Base-by-base conservation (phyloP, 2,797 vertebrate genomes). In the Lacerta viridis region DNA sequence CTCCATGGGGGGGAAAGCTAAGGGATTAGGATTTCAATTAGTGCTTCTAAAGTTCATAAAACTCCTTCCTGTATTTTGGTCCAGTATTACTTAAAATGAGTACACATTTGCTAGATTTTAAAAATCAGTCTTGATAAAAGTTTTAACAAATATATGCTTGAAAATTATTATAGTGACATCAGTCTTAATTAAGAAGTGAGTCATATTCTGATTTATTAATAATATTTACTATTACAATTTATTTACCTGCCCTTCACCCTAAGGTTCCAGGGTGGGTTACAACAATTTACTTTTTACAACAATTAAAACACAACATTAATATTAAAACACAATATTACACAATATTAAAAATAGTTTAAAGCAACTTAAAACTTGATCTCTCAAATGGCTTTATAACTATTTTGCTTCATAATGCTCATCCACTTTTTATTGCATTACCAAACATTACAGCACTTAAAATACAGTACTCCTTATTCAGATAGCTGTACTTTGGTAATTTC, bases 191-290 rank as follows among this genome's bases (percentile, higher is more conserved):
- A 27, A 74, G 25, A 41, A 20, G 25, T 17, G 25, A 46, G 8
- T 3, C 27, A 76, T 41, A 43, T n/a, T 43, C 33, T 66, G 41
- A 82, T 86, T 82, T 92, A 41, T 84, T 64, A 25, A n/a, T 4
- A 75, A 69, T 25, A 69, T 69, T 27, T 29, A 29, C 9, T 69
- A 25, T n/a, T 29, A 3, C 7, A 69, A 69, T 15, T 55, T 55
- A 55, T 55, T 55, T 55, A 55, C 50, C 50, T 13, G 11, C 50
- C 50, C 50, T 55, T 55, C 50, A 55, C 50, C 50, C 50, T 55
- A 55, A 55, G 50, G 50, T 55, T 15, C 50, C 50, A 55, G 46
- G 46, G 46, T 10, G 0, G 46, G 9, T 46, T 46, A 55, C 50
- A 55, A 55, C 50, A 55, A 55, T 55, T 13, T 55, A 55, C 1